phyloP scores from a whole-genome alignment of 2,888 invertebrate genomes.

The Zeuzera pyrina region DNA sequence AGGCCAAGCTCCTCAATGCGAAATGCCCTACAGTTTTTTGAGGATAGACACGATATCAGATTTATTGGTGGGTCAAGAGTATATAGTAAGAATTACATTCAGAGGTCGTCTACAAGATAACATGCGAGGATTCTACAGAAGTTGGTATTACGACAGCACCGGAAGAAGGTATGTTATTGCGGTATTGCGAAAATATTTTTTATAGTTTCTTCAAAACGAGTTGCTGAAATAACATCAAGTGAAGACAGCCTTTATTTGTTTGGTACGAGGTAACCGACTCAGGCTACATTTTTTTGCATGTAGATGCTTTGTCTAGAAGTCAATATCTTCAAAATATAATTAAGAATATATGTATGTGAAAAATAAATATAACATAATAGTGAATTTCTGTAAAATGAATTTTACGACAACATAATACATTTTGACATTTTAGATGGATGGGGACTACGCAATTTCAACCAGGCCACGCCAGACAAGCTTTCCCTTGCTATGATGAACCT shows the following conservation, averaged over 20 bases:
- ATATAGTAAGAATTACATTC: constrained; percentile 77
- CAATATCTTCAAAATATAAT: no score
- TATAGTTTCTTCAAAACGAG: no score
- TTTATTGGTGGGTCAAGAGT: constrained; percentile 42
- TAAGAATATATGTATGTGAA: no score
- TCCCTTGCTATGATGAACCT: constrained; percentile 93
- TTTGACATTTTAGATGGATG: constrained; percentile 75
- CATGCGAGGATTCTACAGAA: constrained; percentile 86
- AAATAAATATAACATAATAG: no score
- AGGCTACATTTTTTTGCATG: no score
- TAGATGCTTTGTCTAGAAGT: no score
- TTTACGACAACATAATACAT: no score
- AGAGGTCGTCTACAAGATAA: constrained; percentile 79
- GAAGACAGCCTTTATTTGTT: no score
- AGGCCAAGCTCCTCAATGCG: constrained; percentile 29
- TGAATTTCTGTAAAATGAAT: no score
- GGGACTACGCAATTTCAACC: constrained; percentile 87
- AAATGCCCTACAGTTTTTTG: constrained; percentile 37
- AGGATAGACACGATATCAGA: constrained; percentile 25
- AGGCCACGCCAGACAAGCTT: constrained; percentile 84
- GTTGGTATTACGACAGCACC: constrained; percentile 77
- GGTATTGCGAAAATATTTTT: no score
- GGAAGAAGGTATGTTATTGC: constrained; percentile 46
- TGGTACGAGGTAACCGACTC: no score
- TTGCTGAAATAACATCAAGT: no score